Percentiles rank a stretch among this genome's conserved stretches.
phyloP scores from a whole-genome alignment of 2,797 vertebrate species.

The Nannoperca australis region DNA sequence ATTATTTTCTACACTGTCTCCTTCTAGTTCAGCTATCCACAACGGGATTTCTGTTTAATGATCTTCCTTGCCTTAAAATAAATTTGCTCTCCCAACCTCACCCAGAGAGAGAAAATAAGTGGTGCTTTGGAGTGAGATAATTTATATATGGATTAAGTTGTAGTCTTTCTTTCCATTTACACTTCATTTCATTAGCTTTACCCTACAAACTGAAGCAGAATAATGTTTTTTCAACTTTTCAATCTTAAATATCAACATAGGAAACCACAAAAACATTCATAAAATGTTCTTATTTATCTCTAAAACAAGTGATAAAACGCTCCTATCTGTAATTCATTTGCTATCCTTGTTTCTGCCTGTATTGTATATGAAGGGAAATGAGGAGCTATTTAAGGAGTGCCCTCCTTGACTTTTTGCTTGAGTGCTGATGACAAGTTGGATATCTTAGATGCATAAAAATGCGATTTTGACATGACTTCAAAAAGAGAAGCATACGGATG shows the following conservation, averaged over 20 bases:
- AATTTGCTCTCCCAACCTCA: conserved; percentile 50
- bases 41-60: conserved; percentile 68
- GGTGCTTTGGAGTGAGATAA: conserved; percentile 48
- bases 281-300: conserved; percentile 10
- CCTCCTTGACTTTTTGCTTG: conserved; percentile 78
- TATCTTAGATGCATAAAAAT: conserved; percentile 84
- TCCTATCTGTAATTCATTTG: conserved; percentile 42
- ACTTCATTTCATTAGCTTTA: conserved; percentile 54
- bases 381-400: conserved; percentile 75
- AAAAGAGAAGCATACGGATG: conserved; percentile 87
- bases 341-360: conserved; percentile 41
- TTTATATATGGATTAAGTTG: conserved; percentile 54
- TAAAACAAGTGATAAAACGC: conserved; percentile 31
- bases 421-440: conserved; percentile 83
- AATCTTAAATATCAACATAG: conserved; percentile 23
- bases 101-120: conserved; percentile 43
- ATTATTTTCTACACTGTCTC: conserved; percentile 63
- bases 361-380: conserved; percentile 55
- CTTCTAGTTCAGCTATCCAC: conserved; percentile 41
- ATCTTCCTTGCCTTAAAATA: conserved; percentile 59
- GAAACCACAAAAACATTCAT: conserved; percentile 9
- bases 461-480: conserved; percentile 87
- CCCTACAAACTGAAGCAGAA: conserved; percentile 29
- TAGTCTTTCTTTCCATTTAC: conserved; percentile 37
- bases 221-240: not conserved